phyloP scores from a whole-genome alignment of 2,113 vertebrate genomes.

The Microtus pennsylvanicus region DNA sequence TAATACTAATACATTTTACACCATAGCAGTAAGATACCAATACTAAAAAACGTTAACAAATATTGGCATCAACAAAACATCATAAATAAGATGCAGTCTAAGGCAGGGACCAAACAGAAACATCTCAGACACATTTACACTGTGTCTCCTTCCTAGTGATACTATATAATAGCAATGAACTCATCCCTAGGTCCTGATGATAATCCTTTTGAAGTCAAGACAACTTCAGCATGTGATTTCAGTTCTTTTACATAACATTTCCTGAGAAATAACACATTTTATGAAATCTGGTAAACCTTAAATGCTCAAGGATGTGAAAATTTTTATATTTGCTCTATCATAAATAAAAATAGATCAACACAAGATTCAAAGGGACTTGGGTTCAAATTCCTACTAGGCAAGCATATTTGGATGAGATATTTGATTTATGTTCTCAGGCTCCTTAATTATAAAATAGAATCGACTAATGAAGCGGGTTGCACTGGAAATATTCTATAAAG shows the following conservation, averaged over 20 bases:
- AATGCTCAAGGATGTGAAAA: neutral
- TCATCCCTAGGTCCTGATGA: no score
- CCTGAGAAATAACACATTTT: neutral
- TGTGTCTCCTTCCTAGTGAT: neutral
- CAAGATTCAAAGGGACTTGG: neutral
- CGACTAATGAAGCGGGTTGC: neutral
- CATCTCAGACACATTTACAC: neutral
- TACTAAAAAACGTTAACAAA: neutral
- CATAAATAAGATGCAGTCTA: neutral
- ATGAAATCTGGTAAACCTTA: neutral
- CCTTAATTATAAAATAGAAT: slow-evolving; percentile 29
- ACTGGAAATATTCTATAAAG: slow-evolving; percentile 4
- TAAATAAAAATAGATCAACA: neutral
- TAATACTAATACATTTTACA: neutral
- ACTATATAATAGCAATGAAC: neutral
- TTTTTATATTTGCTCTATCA: neutral
- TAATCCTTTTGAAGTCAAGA: neutral
- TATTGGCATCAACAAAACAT: neutral
- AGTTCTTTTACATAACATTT: neutral
- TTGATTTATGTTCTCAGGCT: neutral
- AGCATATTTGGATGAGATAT: neutral
- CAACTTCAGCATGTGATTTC: neutral
- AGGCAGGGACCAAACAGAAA: neutral
- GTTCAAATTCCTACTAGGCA: neutral
- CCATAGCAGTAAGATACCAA: neutral